phyloP scores from a whole-genome alignment of 2,888 invertebrate species.

The Habroteleia sp. region DNA sequence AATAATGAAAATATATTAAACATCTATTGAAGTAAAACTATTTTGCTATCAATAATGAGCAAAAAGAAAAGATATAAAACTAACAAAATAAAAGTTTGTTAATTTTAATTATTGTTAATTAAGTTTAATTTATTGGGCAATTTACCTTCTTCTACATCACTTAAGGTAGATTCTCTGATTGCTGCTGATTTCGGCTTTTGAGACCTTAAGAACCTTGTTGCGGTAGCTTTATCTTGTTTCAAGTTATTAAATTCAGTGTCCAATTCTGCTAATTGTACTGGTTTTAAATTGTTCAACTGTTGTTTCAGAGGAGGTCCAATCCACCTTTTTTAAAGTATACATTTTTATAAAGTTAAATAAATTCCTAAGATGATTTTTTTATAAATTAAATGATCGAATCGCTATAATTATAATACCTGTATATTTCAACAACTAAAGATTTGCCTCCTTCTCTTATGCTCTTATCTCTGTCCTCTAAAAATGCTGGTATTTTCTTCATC shows the following conservation, averaged over 20 bases:
- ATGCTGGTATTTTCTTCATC: slow-evolving; percentile 91
- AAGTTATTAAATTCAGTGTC: slow-evolving; percentile 92
- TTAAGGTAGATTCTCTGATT: slow-evolving; percentile 82
- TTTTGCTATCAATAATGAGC: no score
- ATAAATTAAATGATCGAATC: no score
- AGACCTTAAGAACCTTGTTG: slow-evolving; percentile 89
- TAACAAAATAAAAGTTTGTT: neutral
- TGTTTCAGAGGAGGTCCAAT: slow-evolving; percentile 91
- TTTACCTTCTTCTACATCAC: slow-evolving; percentile 82
- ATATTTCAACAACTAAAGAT: slow-evolving; percentile 94
- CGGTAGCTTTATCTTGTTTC: slow-evolving; percentile 85
- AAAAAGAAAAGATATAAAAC: no score
- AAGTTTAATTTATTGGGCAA: no score
- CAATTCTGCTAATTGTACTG: slow-evolving; percentile 93
- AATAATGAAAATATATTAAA: no score
- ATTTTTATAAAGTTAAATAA: slow-evolving; percentile 57
- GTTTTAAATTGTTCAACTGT: slow-evolving; percentile 92
- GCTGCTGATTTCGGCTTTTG: slow-evolving; percentile 88
- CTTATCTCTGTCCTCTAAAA: slow-evolving; percentile 96
- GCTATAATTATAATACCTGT: slow-evolving; percentile 83
- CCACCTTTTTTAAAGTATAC: slow-evolving; percentile 87
- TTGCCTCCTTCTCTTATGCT: slow-evolving; percentile 95
- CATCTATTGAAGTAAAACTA: no score
- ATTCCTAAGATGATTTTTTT: no score
- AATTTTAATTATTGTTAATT: neutral